A percentile compares a stretch with the other conserved stretches of the same genome.
These are phyloP conservation scores for Bombyx mori DNA, from an alignment of 1,140 invertebrate species.

Conservation along the genomic window ASM3026992v2 NC_085127.1:11674001-11674500, in stretches of 20 bases:
- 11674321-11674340: no score
- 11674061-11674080: no score
- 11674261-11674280: no score
- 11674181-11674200: conserved; percentile 33
- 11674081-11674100: no score
- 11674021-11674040: conserved; percentile 24
- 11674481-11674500: no score
- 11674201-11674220: not conserved
- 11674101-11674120: conserved; percentile 27
- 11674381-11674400: conserved; percentile 3
- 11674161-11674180: conserved; percentile 44
- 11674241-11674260: no score
- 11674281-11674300: no score
- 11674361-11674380: no score
- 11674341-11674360: no score
- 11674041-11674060: conserved; percentile 3
- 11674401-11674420: conserved; percentile 38
- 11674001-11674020: no score
- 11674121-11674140: conserved; percentile 22
- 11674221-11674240: no score
- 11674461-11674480: not conserved
- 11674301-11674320: no score
- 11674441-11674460: not conserved
- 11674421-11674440: conserved; percentile 17
- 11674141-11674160: conserved; percentile 43